phyloP scores from a whole-genome alignment of 2,113 vertebrate genomes.

The Leucopsar rothschildi region DNA sequence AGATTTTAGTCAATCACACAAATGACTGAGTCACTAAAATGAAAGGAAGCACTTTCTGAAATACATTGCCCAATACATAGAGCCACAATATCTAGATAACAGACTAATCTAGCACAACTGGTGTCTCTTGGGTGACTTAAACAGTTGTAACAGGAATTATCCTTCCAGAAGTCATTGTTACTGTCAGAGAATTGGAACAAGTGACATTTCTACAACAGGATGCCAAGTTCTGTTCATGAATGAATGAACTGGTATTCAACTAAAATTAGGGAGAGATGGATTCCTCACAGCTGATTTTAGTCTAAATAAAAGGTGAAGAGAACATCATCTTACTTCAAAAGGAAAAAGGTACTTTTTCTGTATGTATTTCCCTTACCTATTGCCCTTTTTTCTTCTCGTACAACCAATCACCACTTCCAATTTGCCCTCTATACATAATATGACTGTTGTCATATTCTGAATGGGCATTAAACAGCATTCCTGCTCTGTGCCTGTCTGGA shows the following conservation, averaged over 20 bases:
- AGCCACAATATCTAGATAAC: background rate
- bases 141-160: background rate
- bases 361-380: background rate
- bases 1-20: background rate
- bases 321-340: background rate
- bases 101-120: background rate
- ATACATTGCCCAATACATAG: background rate
- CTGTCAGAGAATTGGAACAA: background rate
- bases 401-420: background rate
- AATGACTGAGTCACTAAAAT: background rate
- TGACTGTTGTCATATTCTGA: background rate
- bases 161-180: background rate
- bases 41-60: background rate
- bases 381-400: background rate
- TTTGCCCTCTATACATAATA: background rate
- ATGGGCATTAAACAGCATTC: background rate
- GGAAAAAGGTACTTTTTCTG: background rate
- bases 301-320: background rate
- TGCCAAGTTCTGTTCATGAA: background rate
- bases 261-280: background rate
- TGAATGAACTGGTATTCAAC: background rate
- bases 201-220: background rate
- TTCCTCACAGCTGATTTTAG: background rate
- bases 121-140: background rate
- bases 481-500: conserved; percentile 5